Conservation (phyloP, 2,888 invertebrate genomes). For the Microchrysa polita region DNA sequence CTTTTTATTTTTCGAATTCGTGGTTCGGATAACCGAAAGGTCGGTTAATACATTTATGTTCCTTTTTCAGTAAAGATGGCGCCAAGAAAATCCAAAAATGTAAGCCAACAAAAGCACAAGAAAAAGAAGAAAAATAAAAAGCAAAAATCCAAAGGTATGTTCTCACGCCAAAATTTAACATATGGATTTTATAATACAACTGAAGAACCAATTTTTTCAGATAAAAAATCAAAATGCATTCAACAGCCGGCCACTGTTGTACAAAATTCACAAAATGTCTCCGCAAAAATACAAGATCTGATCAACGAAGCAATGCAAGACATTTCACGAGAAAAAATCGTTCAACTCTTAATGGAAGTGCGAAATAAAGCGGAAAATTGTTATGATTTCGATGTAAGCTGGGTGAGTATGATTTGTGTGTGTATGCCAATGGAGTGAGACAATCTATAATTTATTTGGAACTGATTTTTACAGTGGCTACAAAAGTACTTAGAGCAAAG, state of each 20-base stretch:
- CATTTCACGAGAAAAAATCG: slow-evolving; percentile 54
- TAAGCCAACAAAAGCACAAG: not conserved
- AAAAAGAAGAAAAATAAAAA: slow-evolving; percentile 27
- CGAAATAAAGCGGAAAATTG: slow-evolving; percentile 58
- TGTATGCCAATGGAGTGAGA: not conserved
- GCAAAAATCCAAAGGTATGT: slow-evolving; percentile 3
- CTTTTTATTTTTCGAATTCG: too few relatives aligned
- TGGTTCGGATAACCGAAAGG: too few relatives aligned
- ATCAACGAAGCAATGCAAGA: slow-evolving; percentile 55
- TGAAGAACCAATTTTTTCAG: too few relatives aligned
- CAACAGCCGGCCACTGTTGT: not conserved
- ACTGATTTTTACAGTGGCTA: slow-evolving; percentile 10
- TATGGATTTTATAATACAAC: too few relatives aligned
- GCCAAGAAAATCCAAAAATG: not conserved
- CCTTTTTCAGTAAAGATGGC: not conserved
- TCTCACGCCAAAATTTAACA: too few relatives aligned
- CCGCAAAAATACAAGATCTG: slow-evolving; percentile 51
- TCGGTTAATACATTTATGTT: too few relatives aligned
- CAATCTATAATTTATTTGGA: too few relatives aligned
- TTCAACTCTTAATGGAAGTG: slow-evolving; percentile 57
- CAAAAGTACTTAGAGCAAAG: not conserved
- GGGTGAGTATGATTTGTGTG: slow-evolving; percentile 55
- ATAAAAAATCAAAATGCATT: slow-evolving; percentile 8
- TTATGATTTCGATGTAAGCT: slow-evolving; percentile 57
- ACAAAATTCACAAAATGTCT: not conserved